Evolutionary conservation across 2,888 invertebrate species (phyloP).

Genomic region (Thumatha senex): DNA sequence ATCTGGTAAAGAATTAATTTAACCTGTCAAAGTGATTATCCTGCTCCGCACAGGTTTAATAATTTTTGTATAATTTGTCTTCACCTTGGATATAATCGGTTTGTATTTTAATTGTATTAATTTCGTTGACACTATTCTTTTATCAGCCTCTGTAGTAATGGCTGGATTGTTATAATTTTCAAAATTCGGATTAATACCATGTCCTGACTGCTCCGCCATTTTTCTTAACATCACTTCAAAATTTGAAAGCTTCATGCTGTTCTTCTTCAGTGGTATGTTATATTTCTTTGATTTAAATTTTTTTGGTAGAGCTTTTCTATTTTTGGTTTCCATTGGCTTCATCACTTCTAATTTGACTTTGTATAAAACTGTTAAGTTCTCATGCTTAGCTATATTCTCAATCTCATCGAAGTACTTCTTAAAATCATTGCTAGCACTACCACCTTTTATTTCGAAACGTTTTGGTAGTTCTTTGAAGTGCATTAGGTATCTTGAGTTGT

Average conservation of each 20-base stretch:
- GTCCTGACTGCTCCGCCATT: conserved; percentile 49
- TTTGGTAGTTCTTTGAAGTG: conserved; percentile 57
- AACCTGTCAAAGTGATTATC: conserved; percentile 50
- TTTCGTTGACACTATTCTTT: conserved; percentile 44
- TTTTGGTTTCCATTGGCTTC: conserved; percentile 29
- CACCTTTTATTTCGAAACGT: conserved; percentile 54
- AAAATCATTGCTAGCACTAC: conserved; percentile 49
- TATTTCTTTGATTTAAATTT: conserved; percentile 62
- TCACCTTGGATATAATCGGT: conserved; percentile 54
- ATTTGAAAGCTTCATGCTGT: conserved; percentile 69
- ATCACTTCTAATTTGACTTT: conserved; percentile 58
- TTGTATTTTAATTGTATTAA: conserved; percentile 58
- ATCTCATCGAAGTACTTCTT: conserved; percentile 56
- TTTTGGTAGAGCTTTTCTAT: conserved; percentile 35
- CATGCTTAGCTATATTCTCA: conserved; percentile 49
- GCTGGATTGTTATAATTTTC: conserved; percentile 25
- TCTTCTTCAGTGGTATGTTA: conserved; percentile 68
- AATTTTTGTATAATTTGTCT: conserved; percentile 58
- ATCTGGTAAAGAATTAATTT: neutral
- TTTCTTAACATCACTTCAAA: conserved; percentile 64
- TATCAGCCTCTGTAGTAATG: conserved; percentile 42
- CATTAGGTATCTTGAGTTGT: conserved; percentile 33
- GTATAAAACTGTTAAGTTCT: conserved; percentile 57
- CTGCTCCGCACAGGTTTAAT: conserved; percentile 61
- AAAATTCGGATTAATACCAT: conserved; percentile 28